These are phyloP conservation scores for Epizoanthus illoricatus DNA, from an alignment of 92 coral and sea anemone species.

Conservation along the genomic window DNA sequence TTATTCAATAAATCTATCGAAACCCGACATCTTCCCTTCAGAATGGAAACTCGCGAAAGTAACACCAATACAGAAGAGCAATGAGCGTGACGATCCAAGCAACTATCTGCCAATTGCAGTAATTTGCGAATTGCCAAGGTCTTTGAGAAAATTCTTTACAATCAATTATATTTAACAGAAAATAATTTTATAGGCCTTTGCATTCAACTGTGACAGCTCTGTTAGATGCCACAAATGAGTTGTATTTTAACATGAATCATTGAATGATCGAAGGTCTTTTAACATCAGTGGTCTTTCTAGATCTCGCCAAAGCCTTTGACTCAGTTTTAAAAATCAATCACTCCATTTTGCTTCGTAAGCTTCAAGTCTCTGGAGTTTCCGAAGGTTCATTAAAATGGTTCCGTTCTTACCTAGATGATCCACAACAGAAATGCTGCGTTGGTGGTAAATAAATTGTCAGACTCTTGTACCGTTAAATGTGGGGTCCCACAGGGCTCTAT, in stretches of 20 bases:
- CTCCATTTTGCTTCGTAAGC: too few relatives aligned
- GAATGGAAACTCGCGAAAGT: slow-evolving; percentile 23
- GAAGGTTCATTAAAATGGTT: neutral
- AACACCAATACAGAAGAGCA: neutral
- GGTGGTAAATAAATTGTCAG: neutral
- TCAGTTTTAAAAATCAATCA: too few relatives aligned
- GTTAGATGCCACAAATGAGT: slow-evolving; percentile 35
- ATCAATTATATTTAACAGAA: slow-evolving; percentile 4
- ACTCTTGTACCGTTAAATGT: too few relatives aligned
- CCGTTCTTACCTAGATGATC: neutral
- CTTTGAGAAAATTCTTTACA: slow-evolving; percentile 26
- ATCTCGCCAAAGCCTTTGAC: slow-evolving; percentile 13
- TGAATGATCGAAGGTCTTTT: slow-evolving; percentile 32
- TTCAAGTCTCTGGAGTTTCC: too few relatives aligned
- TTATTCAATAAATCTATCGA: slow-evolving; percentile 8
- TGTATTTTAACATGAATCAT: slow-evolving; percentile 13
- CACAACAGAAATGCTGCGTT: neutral
- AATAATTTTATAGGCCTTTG: slow-evolving; percentile 9
- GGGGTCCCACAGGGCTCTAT: too few relatives aligned
- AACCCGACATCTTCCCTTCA: slow-evolving; percentile 20
- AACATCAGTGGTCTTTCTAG: slow-evolving; percentile 25
- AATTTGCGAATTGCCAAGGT: slow-evolving; percentile 10
- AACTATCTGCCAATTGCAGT: slow-evolving; percentile 16
- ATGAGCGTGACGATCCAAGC: slow-evolving; percentile 3
- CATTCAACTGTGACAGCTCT: slow-evolving; percentile 34